Evolutionary conservation across 2,888 invertebrate genomes (phyloP).

Genomic region (Aspidapion aeneum): DNA sequence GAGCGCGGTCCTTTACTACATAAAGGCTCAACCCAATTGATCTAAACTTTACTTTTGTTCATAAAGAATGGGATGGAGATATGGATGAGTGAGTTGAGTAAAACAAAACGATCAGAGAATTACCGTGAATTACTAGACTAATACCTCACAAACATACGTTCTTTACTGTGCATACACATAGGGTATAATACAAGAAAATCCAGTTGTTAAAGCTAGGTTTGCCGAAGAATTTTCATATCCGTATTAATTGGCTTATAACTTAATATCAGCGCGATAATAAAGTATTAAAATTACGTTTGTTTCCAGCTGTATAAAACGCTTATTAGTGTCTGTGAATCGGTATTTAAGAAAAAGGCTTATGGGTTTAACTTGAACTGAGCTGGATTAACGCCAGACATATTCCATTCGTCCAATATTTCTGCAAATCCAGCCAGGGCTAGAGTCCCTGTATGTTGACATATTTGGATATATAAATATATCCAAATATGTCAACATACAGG

Average conservation of each 20-base stretch:
- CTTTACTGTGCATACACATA: background rate
- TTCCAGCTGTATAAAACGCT: background rate
- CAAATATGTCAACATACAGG: too few species aligned
- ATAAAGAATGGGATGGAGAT: background rate
- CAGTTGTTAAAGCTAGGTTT: background rate
- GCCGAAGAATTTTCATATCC: background rate
- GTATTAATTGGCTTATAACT: constrained; percentile 1
- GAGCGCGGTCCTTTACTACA: background rate
- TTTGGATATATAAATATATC: too few species aligned
- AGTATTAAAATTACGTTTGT: constrained; percentile 1
- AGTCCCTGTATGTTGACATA: too few species aligned
- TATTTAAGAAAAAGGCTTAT: too few species aligned
- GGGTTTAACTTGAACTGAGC: too few species aligned
- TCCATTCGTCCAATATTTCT: too few species aligned
- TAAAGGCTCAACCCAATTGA: background rate
- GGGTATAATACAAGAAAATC: background rate
- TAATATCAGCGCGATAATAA: constrained; percentile 1
- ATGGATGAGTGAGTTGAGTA: background rate
- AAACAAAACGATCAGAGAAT: background rate
- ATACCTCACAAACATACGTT: background rate
- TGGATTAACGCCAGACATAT: too few species aligned
- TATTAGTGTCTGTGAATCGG: background rate
- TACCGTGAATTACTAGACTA: background rate
- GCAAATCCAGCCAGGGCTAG: too few species aligned
- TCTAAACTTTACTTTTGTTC: background rate